Evolutionary conservation across 2,797 vertebrate genomes (phyloP).

Genomic region (Ptychadena robeensis): DNA sequence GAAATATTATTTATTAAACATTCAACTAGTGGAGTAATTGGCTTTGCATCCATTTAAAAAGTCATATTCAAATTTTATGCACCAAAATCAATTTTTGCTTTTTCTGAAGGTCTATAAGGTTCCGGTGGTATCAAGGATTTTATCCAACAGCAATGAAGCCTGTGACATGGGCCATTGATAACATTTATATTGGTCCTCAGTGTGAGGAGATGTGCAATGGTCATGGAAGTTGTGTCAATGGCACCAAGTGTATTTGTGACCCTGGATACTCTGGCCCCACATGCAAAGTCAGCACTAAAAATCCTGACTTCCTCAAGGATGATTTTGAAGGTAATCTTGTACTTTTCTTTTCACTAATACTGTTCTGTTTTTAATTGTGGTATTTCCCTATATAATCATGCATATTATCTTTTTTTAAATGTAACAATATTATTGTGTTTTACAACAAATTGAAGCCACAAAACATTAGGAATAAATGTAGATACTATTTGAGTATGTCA

Average conservation of each 20-base stretch:
- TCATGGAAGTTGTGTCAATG: conserved; percentile 89
- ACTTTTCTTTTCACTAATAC: neutral
- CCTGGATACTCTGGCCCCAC: conserved; percentile 87
- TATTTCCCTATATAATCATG: neutral
- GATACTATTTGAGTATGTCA: neutral
- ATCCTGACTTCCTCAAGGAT: conserved; percentile 96
- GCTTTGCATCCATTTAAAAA: neutral
- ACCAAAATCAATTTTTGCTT: neutral
- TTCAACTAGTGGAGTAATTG: too few relatives aligned
- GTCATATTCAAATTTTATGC: neutral
- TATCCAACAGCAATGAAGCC: conserved; percentile 86
- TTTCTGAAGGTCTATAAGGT: conserved; percentile 86
- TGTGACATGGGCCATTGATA: conserved; percentile 95
- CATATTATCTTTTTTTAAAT: neutral
- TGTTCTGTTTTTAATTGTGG: neutral
- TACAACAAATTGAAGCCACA: neutral
- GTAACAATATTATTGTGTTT: neutral
- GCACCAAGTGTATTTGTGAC: conserved; percentile 90
- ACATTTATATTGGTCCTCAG: conserved; percentile 93
- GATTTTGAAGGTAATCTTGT: conserved; percentile 91
- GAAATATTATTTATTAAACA: neutral
- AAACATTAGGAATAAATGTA: neutral
- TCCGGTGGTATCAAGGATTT: conserved; percentile 98
- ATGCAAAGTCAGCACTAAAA: conserved; percentile 89
- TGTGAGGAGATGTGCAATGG: conserved; percentile 97